Evolutionary conservation across 1,140 invertebrate genomes (phyloP), one percentile per base, ranked within the genome.

Genomic region (Bactericera cockerelli): DNA sequence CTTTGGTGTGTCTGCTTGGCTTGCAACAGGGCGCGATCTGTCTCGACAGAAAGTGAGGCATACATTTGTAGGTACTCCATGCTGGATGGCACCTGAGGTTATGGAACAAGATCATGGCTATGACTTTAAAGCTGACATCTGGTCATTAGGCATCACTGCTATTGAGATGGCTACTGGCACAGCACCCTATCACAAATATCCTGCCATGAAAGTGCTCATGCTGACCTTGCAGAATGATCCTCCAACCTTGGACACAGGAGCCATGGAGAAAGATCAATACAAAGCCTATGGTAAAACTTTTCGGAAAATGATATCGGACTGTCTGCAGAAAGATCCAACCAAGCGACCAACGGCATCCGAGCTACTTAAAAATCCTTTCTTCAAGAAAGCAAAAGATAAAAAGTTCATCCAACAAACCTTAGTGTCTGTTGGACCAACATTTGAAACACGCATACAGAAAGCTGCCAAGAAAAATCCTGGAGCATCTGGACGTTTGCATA

Each of bases 41-140:
- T 88, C 87, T n/a, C 76, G 93, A 8, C 93, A 98, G 72, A 93
- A 94, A 74, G 89, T 94, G 2, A 77, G 94, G 21, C 93, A 98
- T 67, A 98, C 93, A 0, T 98, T 98, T 75, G 93, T 98, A 2
- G 94, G 94, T 6, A 97, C 93, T 4, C 92, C 95, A 0, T 98
- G 95, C 70, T 99, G 94, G 94, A 98, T 98, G 95, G 95, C 95
- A n/a, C 95, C 95, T 11, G 96, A 99, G 78, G 93, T 98, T 61
- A 98, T 98, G 93, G 93, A 98, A 76, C 93, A 97, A 86, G 92
- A 97, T 68, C 91, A 93, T 70, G 96, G 96, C 0, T 98, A 98
- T 70, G 94, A 98, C 72, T 98, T 94, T 72, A 98, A 98, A 75
- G 96, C 95, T n/a, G 96, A 99, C 69, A 98, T 99, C 63, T 99